Conservation (phyloP, 1,140 invertebrate genomes). For the Achatina immaculata region DNA sequence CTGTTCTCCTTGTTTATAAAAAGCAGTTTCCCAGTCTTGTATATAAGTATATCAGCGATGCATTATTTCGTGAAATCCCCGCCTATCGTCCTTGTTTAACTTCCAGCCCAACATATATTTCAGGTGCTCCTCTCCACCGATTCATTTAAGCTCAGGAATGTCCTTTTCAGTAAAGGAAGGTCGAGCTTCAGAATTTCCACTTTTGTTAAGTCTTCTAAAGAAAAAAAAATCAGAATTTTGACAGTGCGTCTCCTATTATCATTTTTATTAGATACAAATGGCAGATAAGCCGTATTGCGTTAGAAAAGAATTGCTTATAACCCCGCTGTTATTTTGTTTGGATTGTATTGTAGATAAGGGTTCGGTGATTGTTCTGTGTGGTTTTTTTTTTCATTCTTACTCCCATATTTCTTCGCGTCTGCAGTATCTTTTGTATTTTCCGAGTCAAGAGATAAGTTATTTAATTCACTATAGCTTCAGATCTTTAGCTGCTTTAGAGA, state of each 20-base stretch:
- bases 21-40: too few relatives aligned
- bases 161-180: background rate
- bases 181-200: background rate
- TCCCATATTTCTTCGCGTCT: background rate
- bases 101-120: too few relatives aligned
- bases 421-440: background rate
- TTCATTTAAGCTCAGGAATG: background rate
- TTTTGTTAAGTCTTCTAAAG: background rate
- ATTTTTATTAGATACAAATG: background rate
- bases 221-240: background rate
- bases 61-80: too few relatives aligned
- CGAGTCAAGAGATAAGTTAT: background rate
- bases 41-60: too few relatives aligned
- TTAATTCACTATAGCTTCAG: too few relatives aligned
- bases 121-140: too few relatives aligned
- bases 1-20: too few relatives aligned
- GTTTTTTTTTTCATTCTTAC: background rate
- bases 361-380: background rate
- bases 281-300: background rate
- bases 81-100: too few relatives aligned
- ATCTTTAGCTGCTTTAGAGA: too few relatives aligned
- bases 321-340: background rate
- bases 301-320: background rate
- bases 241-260: background rate
- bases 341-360: background rate